These are phyloP conservation scores for Tychaedon coryphoeus DNA, from an alignment of 2,113 vertebrate species.

Conservation along the genomic window DNA sequence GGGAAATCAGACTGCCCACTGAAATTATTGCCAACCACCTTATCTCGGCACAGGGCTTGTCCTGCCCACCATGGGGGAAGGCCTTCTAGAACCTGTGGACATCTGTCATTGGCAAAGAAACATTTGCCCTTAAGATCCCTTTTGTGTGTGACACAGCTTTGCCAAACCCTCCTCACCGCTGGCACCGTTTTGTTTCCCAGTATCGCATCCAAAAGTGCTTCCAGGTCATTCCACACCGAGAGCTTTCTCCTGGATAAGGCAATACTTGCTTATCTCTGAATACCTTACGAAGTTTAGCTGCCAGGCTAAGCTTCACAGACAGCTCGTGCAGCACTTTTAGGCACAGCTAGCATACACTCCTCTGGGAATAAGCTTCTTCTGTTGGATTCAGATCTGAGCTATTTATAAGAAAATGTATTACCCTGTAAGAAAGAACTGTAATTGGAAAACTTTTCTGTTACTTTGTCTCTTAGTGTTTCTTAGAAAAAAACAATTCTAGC, in stretches of 20 bases:
- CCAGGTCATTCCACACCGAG: background rate
- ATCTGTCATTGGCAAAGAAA: background rate
- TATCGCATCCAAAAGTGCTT: background rate
- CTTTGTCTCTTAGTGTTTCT: background rate
- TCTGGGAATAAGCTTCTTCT: slow-evolving; percentile 9
- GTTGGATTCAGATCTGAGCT: slow-evolving; percentile 16
- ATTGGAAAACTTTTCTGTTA: slow-evolving; percentile 23
- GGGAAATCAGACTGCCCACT: slow-evolving; percentile 37
- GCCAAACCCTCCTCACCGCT: background rate
- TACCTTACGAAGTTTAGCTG: background rate
- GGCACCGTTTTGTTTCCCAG: background rate
- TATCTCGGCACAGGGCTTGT: background rate
- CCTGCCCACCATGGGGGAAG: slow-evolving; percentile 5
- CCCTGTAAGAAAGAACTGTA: slow-evolving; percentile 17
- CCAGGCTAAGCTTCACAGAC: background rate
- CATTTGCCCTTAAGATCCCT: background rate
- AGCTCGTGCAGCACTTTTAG: background rate
- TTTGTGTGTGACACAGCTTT: background rate
- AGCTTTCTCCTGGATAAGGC: background rate
- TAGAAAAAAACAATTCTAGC: slow-evolving; percentile 8
- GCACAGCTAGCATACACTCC: background rate
- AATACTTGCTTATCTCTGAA: background rate
- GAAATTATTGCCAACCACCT: slow-evolving; percentile 30
- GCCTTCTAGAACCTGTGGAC: background rate
- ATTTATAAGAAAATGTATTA: slow-evolving; percentile 39